phyloP scores from a whole-genome alignment of 2,888 invertebrate species.

The Lochmaea crataegi region DNA sequence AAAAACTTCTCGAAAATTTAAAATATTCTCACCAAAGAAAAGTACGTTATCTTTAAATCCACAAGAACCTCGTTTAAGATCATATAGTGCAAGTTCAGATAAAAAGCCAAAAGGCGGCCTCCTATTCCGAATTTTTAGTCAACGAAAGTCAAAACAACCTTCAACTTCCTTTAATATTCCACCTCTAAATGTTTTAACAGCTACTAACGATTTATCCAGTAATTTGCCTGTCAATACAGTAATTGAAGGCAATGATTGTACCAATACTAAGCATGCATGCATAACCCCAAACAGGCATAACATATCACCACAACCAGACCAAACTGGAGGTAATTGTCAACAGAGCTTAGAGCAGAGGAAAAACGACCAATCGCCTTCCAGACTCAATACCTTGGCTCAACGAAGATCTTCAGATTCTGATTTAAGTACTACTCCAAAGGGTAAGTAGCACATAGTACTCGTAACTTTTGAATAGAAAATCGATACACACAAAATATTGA shows the following conservation, averaged over 20 bases:
- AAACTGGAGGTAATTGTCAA: conserved; percentile 52
- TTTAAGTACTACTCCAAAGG: conserved; percentile 92
- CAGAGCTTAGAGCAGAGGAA: conserved; percentile 43
- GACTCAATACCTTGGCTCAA: conserved; percentile 66
- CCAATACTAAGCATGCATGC: conserved; percentile 63
- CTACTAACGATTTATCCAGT: conserved; percentile 46
- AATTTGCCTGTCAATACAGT: conserved; percentile 58
- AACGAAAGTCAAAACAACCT: conserved; percentile 43
- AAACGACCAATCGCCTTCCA: conserved; percentile 68
- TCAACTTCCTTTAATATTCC: conserved; percentile 26
- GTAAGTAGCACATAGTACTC: conserved; percentile 66
- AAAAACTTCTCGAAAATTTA: conserved; percentile 45
- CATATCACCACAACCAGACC: conserved; percentile 58
- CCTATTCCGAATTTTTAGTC: conserved; percentile 46
- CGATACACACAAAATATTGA: neutral
- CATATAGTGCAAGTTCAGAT: conserved; percentile 35
- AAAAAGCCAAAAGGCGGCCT: conserved; percentile 44
- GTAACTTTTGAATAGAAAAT: neutral
- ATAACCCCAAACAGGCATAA: conserved; percentile 61
- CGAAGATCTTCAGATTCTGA: conserved; percentile 94
- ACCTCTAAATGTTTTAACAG: conserved; percentile 39
- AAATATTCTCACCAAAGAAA: conserved; percentile 45
- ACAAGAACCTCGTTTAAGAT: conserved; percentile 40
- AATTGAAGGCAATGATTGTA: conserved; percentile 59
- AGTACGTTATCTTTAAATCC: conserved; percentile 38